Evolutionary conservation across 2,888 invertebrate genomes (phyloP), one percentile per base, ranked within the genome.

Genomic region (Drosophila formosana): DNA sequence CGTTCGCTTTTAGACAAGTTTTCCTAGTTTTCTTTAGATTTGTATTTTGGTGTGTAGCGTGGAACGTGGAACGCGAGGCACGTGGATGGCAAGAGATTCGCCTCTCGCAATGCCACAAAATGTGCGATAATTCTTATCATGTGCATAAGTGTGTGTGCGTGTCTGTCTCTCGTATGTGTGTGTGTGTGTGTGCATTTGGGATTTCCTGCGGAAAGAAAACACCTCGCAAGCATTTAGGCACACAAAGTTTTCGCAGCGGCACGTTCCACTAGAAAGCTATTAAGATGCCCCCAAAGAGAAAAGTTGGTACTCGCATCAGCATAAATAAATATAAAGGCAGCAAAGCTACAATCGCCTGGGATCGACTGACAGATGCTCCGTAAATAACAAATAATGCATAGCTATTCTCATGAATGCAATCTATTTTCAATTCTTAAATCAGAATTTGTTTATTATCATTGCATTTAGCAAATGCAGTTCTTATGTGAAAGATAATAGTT

Each of bases 71-170:
- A 13, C n/a, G 41, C 34, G 56, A 49, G 13, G 53, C 56, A 65
- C 52, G 56, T 57, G 65, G 46, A 62, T 62, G 58, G 61, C 66
- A 53, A 61, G 47, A 65, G 79, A 78, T 73, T 70, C 82, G 76
- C 63, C 63, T 61, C 52, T 61, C 52, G 63, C 78, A 72, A 72
- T 69, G 63, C 73, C 78, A 69, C 70, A 88, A 88, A 80, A 88
- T 88, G 88, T 85, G 82, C 89, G 88, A 88, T 85, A 89, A 85
- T 85, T 85, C 73, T 88, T 84, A 87, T 84, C 88, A 74, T 71
- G 55, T 76, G 71, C 70, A 75, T 43, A 47, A 47, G 66, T 30
- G 55, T 39, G 71, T 72, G 67, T 43, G 52, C 45, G 69, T 34
- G 55, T 39, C 51, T 52, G 50, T 26, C 51, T 52, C 49, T 26